Evolutionary conservation across 1,140 invertebrate genomes (phyloP), one percentile per base, ranked within the genome.

Genomic region (Pseudobourletiella spinata): DNA sequence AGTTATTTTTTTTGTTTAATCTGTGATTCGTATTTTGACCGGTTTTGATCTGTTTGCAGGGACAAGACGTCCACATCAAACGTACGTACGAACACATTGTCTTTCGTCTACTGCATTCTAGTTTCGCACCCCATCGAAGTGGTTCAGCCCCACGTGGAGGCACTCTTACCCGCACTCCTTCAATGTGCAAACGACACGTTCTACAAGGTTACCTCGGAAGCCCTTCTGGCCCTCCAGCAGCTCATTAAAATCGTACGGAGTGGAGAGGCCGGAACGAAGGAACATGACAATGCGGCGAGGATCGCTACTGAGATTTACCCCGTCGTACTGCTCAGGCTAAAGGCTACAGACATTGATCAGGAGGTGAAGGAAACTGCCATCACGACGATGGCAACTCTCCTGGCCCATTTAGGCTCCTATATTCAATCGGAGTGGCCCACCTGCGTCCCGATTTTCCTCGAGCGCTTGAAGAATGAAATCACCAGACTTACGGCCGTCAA

Each of bases 301-400:
- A 51, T 66, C 29, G 60, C 71, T 64, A 22, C 24, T 44, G 35
- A 63, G 4, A 70, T 70, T 22, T 68, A 70, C 35, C 61, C 64
- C 3, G 57, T 58, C 24, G 65, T 70, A 18, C 60, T 70, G 18
- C 62, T 54, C 55, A 80, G 94, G 66, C 78, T 99, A 2, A 86
- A 86, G 72, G 91, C 95, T n/a, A 86, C 94, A 0, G 94, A 97
- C 74, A 94, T 98, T 69, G 94, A 98, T 78, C 95, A 98, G 74
- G 95, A 98, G 79, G 95, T 98, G 0, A 98, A 98, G 74, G 95
- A 98, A 73, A 81, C 94, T 60, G 94, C 95, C 3, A 98, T 98
- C 61, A 88, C 93, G 1, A 95, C 94, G 71, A 96, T 96, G 88
- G 94, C 66, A 11, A 65, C 61, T 2, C 43, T 68, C 8, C 35